Conservation (phyloP, 2,797 vertebrate species). For the Trematomus bernacchii region DNA sequence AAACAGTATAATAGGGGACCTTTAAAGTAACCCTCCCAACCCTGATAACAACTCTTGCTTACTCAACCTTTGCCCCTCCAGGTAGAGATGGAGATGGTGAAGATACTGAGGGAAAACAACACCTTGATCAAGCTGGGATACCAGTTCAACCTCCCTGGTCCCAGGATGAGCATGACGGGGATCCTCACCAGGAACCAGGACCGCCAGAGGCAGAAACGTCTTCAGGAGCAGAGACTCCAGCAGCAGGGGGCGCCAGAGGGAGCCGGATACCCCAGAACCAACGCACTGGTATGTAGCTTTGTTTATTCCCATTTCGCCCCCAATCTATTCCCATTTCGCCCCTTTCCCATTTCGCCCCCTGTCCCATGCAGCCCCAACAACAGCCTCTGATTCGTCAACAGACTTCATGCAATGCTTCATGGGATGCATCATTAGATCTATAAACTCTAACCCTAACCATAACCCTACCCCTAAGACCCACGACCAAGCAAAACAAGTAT, state of each 20-base stretch:
- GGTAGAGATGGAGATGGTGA: constrained; percentile 98
- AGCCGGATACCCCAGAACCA: constrained; percentile 85
- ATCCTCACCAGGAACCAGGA: constrained; percentile 98
- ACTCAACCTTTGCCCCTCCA: constrained; percentile 44
- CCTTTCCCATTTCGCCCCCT: too few relatives aligned
- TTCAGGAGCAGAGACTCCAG: constrained; percentile 92
- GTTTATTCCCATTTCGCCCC: too few relatives aligned
- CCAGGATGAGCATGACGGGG: constrained; percentile 97
- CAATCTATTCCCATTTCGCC: too few relatives aligned
- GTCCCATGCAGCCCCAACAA: too few relatives aligned
- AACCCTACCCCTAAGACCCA: too few relatives aligned
- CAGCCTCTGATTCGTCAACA: too few relatives aligned
- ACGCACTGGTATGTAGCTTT: constrained; percentile 76
- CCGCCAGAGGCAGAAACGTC: constrained; percentile 93
- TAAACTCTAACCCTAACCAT: too few relatives aligned
- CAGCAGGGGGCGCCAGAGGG: constrained; percentile 78
- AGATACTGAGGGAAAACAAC: constrained; percentile 92
- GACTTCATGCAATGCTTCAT: too few relatives aligned
- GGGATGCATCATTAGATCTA: too few relatives aligned
- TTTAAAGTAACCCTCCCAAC: neutral
- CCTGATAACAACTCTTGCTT: neutral
- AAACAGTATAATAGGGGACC: too few relatives aligned
- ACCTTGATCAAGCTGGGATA: constrained; percentile 95
- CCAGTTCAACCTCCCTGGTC: constrained; percentile 96
- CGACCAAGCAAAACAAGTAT: too few relatives aligned